Base-by-base conservation (phyloP, 2,888 invertebrate genomes). In the Gastracanthus pulcherrimus region DNA sequence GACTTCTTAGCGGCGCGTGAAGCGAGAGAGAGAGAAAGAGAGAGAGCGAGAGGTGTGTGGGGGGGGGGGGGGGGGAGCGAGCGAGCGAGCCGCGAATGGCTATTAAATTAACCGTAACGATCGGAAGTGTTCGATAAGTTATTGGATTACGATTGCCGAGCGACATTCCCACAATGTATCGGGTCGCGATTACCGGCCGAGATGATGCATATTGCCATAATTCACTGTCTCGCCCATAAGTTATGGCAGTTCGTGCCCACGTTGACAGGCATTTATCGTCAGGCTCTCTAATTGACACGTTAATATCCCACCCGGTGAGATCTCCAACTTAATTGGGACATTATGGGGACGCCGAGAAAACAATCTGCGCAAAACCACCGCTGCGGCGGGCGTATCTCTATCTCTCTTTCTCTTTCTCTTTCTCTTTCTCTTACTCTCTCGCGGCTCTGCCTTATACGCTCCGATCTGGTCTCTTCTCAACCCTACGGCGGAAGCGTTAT, bases 231-330 rank as follows among this genome's bases (percentile, higher is more conserved):
- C 62, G 34, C 76, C 76, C 84, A 85, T 85, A 87, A 86, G 83
- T 87, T 86, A 86, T 85, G 84, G 76, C 80, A 82, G 83, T 45
- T 82, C 81, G 82, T 82, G 85, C 83, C 80, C 82, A 82, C 83
- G 87, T 88, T 88, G 89, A 89, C 89, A 86, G 87, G 87, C 88
- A 86, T 89, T 88, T 87, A 90, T 90, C 88, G 86, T 87, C 85
- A 83, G 78, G 55, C 48, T 48, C 41, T 51, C 86, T 89, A 90
- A 90, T 90, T 89, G 89, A 89, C 89, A 88, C 89, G 86, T 89
- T 88, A 88, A 89, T 89, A 87, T 87, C 83, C 85, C 34, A 13
- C 45, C 69, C 62, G 78, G 36, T 29, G 76, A 62, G 83, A 85
- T 86, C 84, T 82, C 76, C 83, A 84, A 83, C 86, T 87, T 87